Conservation (phyloP, 2,797 vertebrate species). For the Bradypodion ventrale region DNA sequence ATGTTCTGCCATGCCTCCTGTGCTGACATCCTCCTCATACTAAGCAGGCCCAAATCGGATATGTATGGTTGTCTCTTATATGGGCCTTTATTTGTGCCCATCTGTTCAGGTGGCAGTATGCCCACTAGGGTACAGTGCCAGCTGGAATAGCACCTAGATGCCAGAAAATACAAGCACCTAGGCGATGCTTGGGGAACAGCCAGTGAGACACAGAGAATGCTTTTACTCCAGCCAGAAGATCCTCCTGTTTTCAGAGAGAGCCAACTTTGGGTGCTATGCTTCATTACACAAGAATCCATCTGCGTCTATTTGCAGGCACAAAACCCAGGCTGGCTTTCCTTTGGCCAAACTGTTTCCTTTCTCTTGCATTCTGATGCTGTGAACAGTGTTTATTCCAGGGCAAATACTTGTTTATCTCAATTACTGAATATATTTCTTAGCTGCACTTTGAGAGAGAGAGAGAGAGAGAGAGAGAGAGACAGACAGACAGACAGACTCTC, state of each 20-base stretch:
- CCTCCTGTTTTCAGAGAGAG: constrained; percentile 49
- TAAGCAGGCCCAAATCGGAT: fast-evolving
- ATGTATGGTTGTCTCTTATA: neutral
- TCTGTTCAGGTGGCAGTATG: constrained; percentile 48
- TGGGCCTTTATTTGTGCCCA: neutral
- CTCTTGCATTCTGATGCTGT: neutral
- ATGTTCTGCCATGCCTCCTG: constrained; percentile 20
- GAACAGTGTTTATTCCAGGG: neutral
- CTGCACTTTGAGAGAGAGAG: too few relatives aligned
- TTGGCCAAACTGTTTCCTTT: neutral
- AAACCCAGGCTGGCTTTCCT: neutral
- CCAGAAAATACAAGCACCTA: constrained; percentile 14
- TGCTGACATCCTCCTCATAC: neutral
- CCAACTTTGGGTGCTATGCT: constrained; percentile 10
- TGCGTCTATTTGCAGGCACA: neutral
- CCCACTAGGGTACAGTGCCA: neutral
- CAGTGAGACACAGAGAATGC: neutral
- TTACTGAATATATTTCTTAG: neutral
- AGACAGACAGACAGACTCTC: too few relatives aligned
- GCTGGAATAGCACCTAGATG: neutral
- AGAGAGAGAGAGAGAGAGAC: too few relatives aligned
- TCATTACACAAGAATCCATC: neutral
- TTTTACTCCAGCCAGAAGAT: constrained; percentile 27
- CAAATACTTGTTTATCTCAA: neutral
- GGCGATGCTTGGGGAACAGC: constrained; percentile 35